A percentile compares a stretch with the other conserved stretches of the same genome.
Conservation (phyloP, 2,888 invertebrate species). For the Limenitis camilla region DNA sequence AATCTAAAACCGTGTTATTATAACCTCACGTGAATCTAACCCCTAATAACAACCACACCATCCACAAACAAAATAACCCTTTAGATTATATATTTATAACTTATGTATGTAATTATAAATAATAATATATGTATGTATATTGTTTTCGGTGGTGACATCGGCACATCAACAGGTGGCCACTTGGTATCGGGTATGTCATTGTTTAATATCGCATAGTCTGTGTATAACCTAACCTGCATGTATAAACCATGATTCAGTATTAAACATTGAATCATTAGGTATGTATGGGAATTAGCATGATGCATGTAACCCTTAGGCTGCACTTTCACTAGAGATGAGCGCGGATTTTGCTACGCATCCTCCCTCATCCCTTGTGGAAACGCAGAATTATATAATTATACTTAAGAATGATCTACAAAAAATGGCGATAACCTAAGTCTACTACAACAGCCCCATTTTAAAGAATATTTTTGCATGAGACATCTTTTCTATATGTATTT, state of each 20-base stretch:
- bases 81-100: conserved; percentile 1
- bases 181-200: conserved; percentile 91
- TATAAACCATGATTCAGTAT: conserved; percentile 34
- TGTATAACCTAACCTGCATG: conserved; percentile 36
- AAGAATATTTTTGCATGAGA: too few relatives aligned
- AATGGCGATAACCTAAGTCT: too few relatives aligned
- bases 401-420: too few relatives aligned
- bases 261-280: conserved; percentile 14
- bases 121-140: conserved; percentile 53
- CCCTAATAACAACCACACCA: too few relatives aligned
- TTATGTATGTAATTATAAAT: conserved; percentile 25
- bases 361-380: too few relatives aligned
- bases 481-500: too few relatives aligned
- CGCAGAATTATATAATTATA: too few relatives aligned
- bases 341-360: too few relatives aligned
- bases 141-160: conserved; percentile 71
- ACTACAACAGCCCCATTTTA: too few relatives aligned
- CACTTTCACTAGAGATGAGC: background rate
- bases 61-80: conserved; percentile 2
- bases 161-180: conserved; percentile 84
- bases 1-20: too few relatives aligned
- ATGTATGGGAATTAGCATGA: conserved; percentile 33
- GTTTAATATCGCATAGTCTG: conserved; percentile 35
- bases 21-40: too few relatives aligned
- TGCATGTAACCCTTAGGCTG: conserved; percentile 17